Evolutionary conservation across 2,113 vertebrate species (phyloP), one percentile per base, ranked within the genome.

Genomic region (Petromus typicus): DNA sequence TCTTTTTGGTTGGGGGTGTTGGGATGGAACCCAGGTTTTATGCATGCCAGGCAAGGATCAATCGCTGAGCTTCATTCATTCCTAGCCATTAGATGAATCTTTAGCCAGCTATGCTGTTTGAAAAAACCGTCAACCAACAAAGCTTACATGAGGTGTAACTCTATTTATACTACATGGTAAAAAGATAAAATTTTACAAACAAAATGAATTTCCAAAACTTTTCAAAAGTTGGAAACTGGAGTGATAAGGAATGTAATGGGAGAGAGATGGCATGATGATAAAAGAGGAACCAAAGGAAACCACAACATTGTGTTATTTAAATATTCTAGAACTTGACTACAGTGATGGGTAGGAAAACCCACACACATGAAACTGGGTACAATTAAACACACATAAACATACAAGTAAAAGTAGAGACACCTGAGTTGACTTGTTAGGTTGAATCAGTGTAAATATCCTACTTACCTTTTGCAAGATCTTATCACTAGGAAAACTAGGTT

Each of bases 161-260:
- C 59, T 61, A 86, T 54, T 83, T 92, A 84, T n/a, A 75, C 25
- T 23, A 37, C 59, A 90, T 76, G 43, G 37, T 34, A 16, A 88
- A 92, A 90, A 82, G 78, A 57, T 64, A 69, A 79, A 32, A 61
- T 93, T 61, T 87, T 86, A 90, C 67, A 59, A 84, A 90, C 30
- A n/a, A 10, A 89, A 43, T 32, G 91, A 32, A 76, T 89, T 45
- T 51, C 48, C 48, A 37, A 30, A 75, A 51, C n/a, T 83, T 91
- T n/a, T 13, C 7, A 81, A 14, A 43, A 76, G 40, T 34, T 81
- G 71, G 63, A 40, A 87, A 40, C 20, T 37, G 17, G 32, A 17
- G n/a, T 11, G 18, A 30, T 64, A 27, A 17, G 8, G 48, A 23
- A 69, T 56, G 17, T 61, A 51, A 27, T 43, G 1, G 32, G n/a